Percentiles rank a stretch among this genome's conserved stretches.
phyloP scores from a whole-genome alignment of 2,797 vertebrate species.

The Aphelocoma californica region DNA sequence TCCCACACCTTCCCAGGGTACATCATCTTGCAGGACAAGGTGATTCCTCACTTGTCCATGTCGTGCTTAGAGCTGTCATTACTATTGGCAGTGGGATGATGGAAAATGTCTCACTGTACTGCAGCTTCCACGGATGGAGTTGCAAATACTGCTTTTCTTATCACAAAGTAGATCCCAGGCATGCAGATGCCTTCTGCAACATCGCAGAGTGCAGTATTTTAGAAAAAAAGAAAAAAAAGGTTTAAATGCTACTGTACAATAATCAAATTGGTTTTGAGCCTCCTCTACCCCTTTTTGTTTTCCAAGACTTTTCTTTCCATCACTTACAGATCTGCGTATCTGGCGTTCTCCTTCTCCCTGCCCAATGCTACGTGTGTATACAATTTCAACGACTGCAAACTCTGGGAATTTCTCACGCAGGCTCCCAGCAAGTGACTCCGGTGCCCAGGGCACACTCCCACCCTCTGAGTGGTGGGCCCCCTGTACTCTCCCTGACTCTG shows the following conservation, averaged over 20 bases:
- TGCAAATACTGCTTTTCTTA: neutral
- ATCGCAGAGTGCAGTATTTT: neutral
- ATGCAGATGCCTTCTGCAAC: neutral
- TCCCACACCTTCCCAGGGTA: neutral
- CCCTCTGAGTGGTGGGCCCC: neutral
- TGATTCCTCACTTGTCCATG: neutral
- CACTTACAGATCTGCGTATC: neutral
- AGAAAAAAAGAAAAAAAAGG: neutral
- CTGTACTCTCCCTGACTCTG: constrained; percentile 21
- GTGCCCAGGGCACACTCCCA: constrained; percentile 32
- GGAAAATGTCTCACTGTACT: neutral
- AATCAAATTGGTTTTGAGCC: neutral
- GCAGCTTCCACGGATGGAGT: neutral
- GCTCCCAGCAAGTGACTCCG: neutral
- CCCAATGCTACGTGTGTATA: accelerated
- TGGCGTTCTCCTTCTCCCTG: neutral
- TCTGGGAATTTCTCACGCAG: neutral
- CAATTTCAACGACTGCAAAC: constrained; percentile 37
- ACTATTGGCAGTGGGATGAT: neutral
- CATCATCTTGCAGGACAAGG: neutral
- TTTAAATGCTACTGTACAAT: neutral
- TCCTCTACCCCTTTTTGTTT: neutral
- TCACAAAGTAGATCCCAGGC: neutral
- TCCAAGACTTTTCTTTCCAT: neutral
- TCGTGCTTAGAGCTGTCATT: neutral